Percentiles rank a stretch among this genome's conserved stretches.
Conservation (phyloP, 2,797 vertebrate species). For the Ctenopoma multispine region DNA sequence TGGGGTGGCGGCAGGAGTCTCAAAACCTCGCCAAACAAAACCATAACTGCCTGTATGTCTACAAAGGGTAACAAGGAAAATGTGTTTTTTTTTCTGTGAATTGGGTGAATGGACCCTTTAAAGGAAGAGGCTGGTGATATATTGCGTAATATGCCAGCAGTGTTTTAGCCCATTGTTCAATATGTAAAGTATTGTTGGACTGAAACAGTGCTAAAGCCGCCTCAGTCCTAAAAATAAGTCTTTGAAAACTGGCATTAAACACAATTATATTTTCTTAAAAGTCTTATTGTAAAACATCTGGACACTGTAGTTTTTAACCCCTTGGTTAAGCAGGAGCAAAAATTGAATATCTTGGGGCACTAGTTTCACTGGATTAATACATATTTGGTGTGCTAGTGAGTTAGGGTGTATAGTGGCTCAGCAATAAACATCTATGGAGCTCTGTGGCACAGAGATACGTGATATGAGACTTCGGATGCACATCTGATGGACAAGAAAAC, state of each 20-base stretch:
- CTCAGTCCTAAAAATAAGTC: not conserved
- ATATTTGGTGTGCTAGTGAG: not conserved
- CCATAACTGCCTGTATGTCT: not conserved
- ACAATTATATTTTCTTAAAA: not conserved
- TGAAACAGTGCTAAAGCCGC: not conserved
- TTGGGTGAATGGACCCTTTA: not conserved
- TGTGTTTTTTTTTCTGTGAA: not conserved
- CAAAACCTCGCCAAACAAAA: constrained; percentile 5
- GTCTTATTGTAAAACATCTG: no score
- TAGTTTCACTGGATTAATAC: no score
- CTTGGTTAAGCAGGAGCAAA: no score
- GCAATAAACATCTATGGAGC: not conserved
- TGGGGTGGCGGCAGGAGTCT: constrained; percentile 13
- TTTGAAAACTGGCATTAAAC: not conserved
- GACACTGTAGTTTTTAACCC: no score
- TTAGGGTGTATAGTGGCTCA: not conserved
- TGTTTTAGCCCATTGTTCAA: not conserved
- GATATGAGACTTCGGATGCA: no score
- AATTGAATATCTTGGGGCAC: no score
- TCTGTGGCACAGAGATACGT: not conserved
- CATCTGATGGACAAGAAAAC: no score
- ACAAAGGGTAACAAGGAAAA: not conserved
- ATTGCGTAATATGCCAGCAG: not conserved
- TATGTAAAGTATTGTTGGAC: not conserved
- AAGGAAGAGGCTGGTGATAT: not conserved